Conservation (phyloP, 1,140 invertebrate genomes). For the Lepidostoma basale region DNA sequence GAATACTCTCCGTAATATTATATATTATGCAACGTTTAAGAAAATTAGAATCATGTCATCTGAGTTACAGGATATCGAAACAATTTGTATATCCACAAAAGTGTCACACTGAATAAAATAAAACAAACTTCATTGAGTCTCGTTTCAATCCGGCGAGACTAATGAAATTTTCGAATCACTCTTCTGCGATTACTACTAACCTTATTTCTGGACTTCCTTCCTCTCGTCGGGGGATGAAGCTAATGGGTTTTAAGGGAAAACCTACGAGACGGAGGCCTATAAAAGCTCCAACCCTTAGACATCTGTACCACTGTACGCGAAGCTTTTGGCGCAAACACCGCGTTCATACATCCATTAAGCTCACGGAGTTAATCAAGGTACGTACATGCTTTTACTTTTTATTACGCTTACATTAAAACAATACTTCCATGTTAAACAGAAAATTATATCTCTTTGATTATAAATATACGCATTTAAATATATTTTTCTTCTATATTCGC, state of each 20-base stretch:
- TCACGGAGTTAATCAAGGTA: constrained; percentile 2
- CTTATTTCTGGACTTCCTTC: neutral
- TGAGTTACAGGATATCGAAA: neutral
- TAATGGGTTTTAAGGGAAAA: constrained; percentile 22
- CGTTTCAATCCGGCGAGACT: neutral
- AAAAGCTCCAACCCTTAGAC: neutral
- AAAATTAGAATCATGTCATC: neutral
- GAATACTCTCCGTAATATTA: too few species aligned
- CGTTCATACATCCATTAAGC: neutral
- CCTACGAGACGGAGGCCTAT: neutral
- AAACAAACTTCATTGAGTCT: neutral
- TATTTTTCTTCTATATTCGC: neutral
- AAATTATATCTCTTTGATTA: neutral
- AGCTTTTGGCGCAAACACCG: neutral
- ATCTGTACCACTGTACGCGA: neutral
- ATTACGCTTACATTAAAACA: too few species aligned
- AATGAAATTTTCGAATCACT: constrained; percentile 6
- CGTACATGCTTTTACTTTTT: too few species aligned
- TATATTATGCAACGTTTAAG: neutral
- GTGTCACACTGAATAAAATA: neutral
- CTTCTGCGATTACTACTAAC: neutral
- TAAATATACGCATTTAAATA: neutral
- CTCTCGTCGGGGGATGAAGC: constrained; percentile 16
- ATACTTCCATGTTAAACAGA: neutral
- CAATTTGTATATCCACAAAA: neutral